These are phyloP conservation scores for Hipposideros armiger DNA, from an alignment of 2,113 vertebrate species.

Conservation along the genomic window DNA sequence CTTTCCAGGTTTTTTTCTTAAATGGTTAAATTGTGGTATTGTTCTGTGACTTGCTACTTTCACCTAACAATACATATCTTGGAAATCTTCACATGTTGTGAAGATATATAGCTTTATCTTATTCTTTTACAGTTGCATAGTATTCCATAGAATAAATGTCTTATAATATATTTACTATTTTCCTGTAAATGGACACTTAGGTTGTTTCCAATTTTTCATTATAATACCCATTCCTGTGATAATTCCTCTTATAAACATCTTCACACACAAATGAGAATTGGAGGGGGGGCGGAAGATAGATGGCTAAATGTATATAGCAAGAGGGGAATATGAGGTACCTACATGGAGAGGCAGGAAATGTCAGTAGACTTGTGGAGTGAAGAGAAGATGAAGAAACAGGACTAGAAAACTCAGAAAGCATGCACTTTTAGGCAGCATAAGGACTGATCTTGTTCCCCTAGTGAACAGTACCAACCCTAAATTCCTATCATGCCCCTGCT, in stretches of 20 bases:
- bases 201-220: not conserved
- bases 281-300: not conserved
- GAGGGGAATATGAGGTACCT: not conserved
- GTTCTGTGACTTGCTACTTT: not conserved
- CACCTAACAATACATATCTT: not conserved
- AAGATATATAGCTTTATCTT: not conserved
- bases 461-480: not conserved
- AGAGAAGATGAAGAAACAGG: not conserved
- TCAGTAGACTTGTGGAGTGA: not conserved
- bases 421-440: not conserved
- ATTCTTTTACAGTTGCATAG: not conserved
- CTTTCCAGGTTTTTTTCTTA: not conserved
- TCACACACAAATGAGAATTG: not conserved
- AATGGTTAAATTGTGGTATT: constrained; percentile 27
- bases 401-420: not conserved
- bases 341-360: not conserved
- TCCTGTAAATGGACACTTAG: not conserved
- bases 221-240: not conserved
- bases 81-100: not conserved
- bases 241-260: not conserved
- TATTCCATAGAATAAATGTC: not conserved
- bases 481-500: not conserved
- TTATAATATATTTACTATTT: not conserved
- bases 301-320: not conserved
- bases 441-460: not conserved